Evolutionary conservation across 2,797 vertebrate genomes (phyloP).

Genomic region (Thalassophryne amazonica): DNA sequence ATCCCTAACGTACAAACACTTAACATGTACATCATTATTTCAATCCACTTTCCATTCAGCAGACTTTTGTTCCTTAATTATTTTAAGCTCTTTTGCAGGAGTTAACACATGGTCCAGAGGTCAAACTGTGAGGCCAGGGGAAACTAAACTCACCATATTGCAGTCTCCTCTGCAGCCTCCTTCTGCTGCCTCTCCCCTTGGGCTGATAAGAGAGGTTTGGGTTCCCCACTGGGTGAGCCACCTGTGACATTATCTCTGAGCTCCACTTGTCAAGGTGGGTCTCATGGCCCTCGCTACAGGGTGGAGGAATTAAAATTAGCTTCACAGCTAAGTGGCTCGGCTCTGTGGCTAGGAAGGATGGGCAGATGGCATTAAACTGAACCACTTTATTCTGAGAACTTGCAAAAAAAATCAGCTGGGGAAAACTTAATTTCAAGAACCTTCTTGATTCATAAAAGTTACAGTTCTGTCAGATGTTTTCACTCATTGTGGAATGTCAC

Average conservation of each 20-base stretch:
- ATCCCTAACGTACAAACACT: slow-evolving; percentile 10
- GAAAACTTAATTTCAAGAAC: too few relatives aligned
- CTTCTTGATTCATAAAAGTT: too few relatives aligned
- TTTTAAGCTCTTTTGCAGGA: slow-evolving; percentile 78
- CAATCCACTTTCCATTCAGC: slow-evolving; percentile 39
- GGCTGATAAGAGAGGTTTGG: slow-evolving; percentile 13
- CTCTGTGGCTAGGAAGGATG: slow-evolving; percentile 33
- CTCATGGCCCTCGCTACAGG: slow-evolving; percentile 54
- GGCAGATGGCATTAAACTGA: slow-evolving; percentile 32
- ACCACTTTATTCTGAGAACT: slow-evolving; percentile 1
- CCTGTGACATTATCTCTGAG: slow-evolving; percentile 79
- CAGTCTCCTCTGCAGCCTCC: slow-evolving; percentile 66
- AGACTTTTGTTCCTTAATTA: slow-evolving; percentile 78
- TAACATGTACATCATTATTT: slow-evolving; percentile 24
- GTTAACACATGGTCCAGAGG: slow-evolving; percentile 75
- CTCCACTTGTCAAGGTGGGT: slow-evolving; percentile 61
- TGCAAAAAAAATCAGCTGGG: background rate
- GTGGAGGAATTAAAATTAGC: slow-evolving; percentile 60
- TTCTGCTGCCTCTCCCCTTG: slow-evolving; percentile 61
- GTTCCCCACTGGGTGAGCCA: slow-evolving; percentile 75
- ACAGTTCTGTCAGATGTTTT: too few relatives aligned
- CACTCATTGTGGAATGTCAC: too few relatives aligned
- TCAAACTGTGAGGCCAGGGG: slow-evolving; percentile 85
- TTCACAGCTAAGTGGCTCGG: slow-evolving; percentile 51
- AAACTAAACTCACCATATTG: slow-evolving; percentile 84